These are phyloP conservation scores for Lates japonicus DNA, from an alignment of 2,797 vertebrate genomes.

Conservation along the genomic window DNA sequence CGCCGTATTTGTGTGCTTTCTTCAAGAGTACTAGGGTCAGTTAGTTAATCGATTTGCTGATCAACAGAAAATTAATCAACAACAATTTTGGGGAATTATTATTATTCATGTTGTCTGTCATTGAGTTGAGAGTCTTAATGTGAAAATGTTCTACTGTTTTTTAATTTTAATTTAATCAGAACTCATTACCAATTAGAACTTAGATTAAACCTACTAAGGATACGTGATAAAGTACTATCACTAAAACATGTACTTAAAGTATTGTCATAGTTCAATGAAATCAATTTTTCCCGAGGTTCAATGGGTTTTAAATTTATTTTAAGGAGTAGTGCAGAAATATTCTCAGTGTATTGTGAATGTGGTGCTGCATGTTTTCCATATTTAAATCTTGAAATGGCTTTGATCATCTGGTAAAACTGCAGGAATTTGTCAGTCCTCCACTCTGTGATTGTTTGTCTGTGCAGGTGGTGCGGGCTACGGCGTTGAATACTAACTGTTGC, in stretches of 20 bases:
- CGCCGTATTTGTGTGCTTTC: background rate
- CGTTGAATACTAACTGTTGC: slow-evolving; percentile 57
- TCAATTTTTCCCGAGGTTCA: no score
- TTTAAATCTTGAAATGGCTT: slow-evolving; percentile 2
- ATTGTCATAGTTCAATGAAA: no score
- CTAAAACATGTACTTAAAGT: background rate
- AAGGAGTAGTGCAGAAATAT: background rate
- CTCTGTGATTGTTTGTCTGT: slow-evolving; percentile 1
- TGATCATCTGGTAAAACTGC: background rate
- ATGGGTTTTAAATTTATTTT: background rate
- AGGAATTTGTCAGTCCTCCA: background rate
- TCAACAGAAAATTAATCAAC: background rate
- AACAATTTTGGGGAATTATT: background rate
- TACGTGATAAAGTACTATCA: background rate
- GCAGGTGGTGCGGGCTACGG: background rate
- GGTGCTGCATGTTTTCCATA: background rate
- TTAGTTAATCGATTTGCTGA: no score
- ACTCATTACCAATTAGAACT: no score
- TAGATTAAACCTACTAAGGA: no score
- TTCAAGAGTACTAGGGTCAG: background rate
- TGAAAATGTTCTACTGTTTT: background rate
- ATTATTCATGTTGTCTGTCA: background rate
- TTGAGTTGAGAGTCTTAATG: background rate
- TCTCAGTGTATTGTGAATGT: background rate
- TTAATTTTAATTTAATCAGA: background rate